These are phyloP conservation scores for Clinocottus analis DNA, from an alignment of 2,113 vertebrate species.

Conservation along the genomic window DNA sequence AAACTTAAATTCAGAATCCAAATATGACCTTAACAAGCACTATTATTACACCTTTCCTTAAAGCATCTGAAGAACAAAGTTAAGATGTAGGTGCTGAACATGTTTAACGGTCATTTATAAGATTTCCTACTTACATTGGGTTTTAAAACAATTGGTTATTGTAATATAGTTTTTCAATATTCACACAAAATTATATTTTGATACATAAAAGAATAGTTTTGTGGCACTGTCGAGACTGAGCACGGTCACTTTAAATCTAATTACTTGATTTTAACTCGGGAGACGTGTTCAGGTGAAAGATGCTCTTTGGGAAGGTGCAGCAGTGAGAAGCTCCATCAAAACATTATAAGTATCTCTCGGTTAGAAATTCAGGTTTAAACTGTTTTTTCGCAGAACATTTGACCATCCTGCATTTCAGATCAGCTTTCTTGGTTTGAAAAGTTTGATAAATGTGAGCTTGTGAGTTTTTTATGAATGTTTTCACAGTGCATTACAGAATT, in stretches of 20 bases:
- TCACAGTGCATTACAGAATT: slow-evolving; percentile 76
- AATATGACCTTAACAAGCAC: slow-evolving; percentile 19
- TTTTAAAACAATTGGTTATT: slow-evolving; percentile 19
- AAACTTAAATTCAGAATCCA: not conserved
- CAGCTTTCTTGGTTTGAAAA: slow-evolving; percentile 60
- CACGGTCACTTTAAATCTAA: no score
- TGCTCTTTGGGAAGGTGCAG: not conserved
- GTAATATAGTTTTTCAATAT: slow-evolving; percentile 15
- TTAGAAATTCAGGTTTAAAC: not conserved
- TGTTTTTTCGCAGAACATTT: not conserved
- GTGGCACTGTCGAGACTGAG: not conserved
- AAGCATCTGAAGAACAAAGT: slow-evolving; percentile 48
- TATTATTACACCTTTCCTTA: slow-evolving; percentile 31
- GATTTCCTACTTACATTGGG: slow-evolving; percentile 5
- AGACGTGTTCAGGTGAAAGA: not conserved
- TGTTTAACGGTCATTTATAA: not conserved
- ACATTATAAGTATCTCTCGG: not conserved
- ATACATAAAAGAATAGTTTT: no score
- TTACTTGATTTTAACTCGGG: no score
- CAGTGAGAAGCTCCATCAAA: not conserved
- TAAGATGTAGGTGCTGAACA: slow-evolving; percentile 11
- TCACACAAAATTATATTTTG: not conserved
- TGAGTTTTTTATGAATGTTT: slow-evolving; percentile 83
- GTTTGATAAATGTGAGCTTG: slow-evolving; percentile 62
- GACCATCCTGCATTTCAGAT: slow-evolving; percentile 44